Conservation (phyloP, 1,140 invertebrate species). For the Sycophaga agraensis region DNA sequence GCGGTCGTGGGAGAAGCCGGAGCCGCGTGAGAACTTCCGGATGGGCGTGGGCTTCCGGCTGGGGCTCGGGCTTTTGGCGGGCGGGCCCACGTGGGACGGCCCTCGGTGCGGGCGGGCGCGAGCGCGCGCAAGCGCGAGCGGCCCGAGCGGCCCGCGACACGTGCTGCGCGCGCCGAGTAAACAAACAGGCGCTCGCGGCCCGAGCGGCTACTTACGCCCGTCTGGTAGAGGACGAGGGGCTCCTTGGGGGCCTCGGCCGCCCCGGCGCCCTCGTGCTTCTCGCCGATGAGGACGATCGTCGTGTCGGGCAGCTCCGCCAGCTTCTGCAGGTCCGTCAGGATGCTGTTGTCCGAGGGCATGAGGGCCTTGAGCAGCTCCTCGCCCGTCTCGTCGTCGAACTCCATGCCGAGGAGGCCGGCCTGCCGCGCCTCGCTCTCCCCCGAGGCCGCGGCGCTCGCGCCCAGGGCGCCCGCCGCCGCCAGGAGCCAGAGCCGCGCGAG, state of each 20-base stretch:
- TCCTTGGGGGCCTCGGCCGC: conserved; percentile 31
- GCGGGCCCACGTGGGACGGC: too few relatives aligned
- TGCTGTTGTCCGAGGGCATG: conserved; percentile 39
- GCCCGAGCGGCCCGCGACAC: not conserved
- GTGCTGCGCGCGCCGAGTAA: not conserved
- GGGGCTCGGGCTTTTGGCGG: too few relatives aligned
- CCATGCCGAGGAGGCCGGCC: conserved; percentile 35
- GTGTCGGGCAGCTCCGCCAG: conserved; percentile 1
- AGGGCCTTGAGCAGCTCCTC: conserved; percentile 46
- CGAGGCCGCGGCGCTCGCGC: not conserved
- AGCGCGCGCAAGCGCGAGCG: not conserved
- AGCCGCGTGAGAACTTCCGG: conserved; percentile 60
- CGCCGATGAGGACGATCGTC: conserved; percentile 18
- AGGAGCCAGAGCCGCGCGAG: not conserved
- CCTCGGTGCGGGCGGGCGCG: too few relatives aligned
- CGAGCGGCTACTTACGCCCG: conserved; percentile 46
- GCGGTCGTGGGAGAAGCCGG: conserved; percentile 56
- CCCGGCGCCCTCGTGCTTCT: conserved; percentile 43
- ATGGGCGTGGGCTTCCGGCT: too few relatives aligned
- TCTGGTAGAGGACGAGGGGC: conserved; percentile 51
- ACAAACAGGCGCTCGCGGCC: not conserved
- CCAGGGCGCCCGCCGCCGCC: not conserved
- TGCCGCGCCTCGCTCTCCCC: not conserved
- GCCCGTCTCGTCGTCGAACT: conserved; percentile 37
- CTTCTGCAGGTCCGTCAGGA: not conserved